Evolutionary conservation across 2,113 vertebrate genomes (phyloP).

Genomic region (Ameiurus melas): DNA sequence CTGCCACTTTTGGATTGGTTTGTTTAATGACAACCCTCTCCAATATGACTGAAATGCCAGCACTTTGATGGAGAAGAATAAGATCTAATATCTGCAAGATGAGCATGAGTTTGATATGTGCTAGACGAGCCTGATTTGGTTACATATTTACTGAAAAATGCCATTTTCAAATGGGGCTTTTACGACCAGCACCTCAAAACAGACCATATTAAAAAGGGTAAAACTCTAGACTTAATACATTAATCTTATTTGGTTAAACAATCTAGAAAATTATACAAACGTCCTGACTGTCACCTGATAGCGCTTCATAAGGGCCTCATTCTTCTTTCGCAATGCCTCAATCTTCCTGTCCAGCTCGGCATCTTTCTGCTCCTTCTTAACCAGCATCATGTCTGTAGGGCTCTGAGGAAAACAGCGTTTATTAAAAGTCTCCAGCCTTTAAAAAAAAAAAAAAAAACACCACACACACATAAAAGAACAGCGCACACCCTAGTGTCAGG

Average conservation of each 20-base stretch:
- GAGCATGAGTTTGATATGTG: neutral
- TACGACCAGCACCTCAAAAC: too few species aligned
- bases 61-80: neutral
- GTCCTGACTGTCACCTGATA: constrained; percentile 80
- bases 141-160: neutral
- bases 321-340: constrained; percentile 90
- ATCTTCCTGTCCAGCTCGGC: constrained; percentile 92
- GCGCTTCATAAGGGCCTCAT: constrained; percentile 87
- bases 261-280: neutral
- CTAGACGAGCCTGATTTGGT: neutral
- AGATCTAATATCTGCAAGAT: neutral
- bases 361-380: constrained; percentile 86
- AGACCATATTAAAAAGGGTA: neutral
- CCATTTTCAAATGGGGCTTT: neutral
- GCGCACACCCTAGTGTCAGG: too few species aligned
- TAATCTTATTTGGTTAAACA: neutral
- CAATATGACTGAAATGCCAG: neutral
- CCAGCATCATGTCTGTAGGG: constrained; percentile 70
- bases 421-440: neutral
- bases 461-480: too few species aligned
- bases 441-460: too few species aligned
- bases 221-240: neutral
- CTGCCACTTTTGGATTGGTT: neutral
- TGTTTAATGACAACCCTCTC: neutral
- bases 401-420: constrained; percentile 65